Evolutionary conservation across 2,888 invertebrate genomes (phyloP).

Genomic region (Sacculina carcini): DNA sequence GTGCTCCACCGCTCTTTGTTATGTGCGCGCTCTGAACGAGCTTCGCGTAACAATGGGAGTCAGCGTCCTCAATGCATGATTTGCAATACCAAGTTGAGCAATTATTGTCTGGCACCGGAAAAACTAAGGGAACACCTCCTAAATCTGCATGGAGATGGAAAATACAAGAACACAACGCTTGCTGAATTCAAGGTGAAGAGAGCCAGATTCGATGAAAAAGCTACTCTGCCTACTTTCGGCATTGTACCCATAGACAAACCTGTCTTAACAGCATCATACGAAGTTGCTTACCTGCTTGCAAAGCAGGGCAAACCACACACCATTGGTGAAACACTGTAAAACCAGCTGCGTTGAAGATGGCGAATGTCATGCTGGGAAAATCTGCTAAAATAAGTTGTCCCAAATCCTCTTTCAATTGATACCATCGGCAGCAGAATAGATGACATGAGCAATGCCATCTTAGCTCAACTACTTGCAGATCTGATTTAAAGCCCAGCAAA

Average conservation of each 20-base stretch:
- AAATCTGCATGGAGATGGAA: conserved; percentile 7
- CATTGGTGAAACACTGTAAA: conserved; percentile 9
- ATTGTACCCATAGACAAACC: conserved; percentile 8
- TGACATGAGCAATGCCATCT: conserved; percentile 6
- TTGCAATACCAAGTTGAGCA: conserved; percentile 10
- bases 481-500: too few relatives aligned
- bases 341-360: conserved; percentile 10
- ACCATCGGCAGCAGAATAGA: conserved; percentile 10
- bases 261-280: too few relatives aligned
- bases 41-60: too few relatives aligned
- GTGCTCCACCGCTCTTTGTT: too few relatives aligned
- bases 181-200: too few relatives aligned
- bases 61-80: conserved; percentile 10
- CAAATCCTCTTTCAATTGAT: conserved; percentile 8
- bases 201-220: too few relatives aligned
- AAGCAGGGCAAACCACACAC: conserved; percentile 9
- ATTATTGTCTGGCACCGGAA: conserved; percentile 7
- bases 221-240: conserved; percentile 8
- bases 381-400: conserved; percentile 8
- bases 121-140: conserved; percentile 8
- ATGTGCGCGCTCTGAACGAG: too few relatives aligned
- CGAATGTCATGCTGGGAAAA: conserved; percentile 11
- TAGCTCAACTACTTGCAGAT: conserved; percentile 10
- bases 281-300: conserved; percentile 8
- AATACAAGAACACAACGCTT: too few relatives aligned